Conservation (phyloP, 2,888 invertebrate genomes). For the Acanthococcus lagerstroemiae region DNA sequence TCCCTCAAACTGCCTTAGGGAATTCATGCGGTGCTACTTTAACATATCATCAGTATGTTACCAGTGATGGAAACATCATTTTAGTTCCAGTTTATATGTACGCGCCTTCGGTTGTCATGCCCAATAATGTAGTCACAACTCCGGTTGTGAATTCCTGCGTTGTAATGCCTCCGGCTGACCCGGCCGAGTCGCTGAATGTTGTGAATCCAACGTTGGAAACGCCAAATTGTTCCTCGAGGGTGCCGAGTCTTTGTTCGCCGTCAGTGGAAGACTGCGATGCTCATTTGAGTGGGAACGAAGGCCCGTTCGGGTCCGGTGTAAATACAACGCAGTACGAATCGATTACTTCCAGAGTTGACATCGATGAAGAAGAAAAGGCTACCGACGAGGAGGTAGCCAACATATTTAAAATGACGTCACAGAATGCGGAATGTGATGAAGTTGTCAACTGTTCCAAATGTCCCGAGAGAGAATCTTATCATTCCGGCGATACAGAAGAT, state of each 20-base stretch:
- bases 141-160: conserved; percentile 13
- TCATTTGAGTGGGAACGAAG: background rate
- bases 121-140: conserved; percentile 1
- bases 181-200: background rate
- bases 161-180: conserved; percentile 1
- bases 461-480: background rate
- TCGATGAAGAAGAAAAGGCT: conserved; percentile 14
- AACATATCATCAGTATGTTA: conserved; percentile 24
- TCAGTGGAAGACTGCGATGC: background rate
- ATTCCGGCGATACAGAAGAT: background rate
- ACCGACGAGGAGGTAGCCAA: conserved; percentile 20
- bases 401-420: conserved; percentile 1
- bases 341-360: too few relatives aligned
- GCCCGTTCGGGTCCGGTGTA: background rate
- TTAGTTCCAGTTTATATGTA: conserved; percentile 10
- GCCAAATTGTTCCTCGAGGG: background rate
- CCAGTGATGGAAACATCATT: conserved; percentile 21
- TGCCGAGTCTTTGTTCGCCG: background rate
- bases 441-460: background rate
- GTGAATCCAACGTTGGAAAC: background rate
- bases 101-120: conserved; percentile 1
- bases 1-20: background rate
- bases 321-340: background rate
- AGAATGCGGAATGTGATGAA: background rate
- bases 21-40: conserved; percentile 7